Conservation (phyloP, 2,113 vertebrate genomes). For the Sylvicapra grimmia region DNA sequence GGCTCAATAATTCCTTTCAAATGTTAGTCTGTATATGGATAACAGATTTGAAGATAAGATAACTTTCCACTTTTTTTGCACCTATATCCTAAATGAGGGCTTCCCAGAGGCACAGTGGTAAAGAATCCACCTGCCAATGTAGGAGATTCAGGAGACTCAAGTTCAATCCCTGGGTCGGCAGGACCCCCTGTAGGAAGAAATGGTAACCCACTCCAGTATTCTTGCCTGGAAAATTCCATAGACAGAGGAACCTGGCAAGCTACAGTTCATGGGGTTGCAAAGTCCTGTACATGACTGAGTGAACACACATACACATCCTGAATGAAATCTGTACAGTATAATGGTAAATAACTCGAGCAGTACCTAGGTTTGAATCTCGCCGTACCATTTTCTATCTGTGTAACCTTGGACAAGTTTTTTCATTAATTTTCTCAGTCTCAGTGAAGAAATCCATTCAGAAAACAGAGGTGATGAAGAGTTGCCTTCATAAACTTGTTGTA, state of each 20-base stretch:
- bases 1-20: background rate
- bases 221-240: background rate
- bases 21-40: background rate
- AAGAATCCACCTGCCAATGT: background rate
- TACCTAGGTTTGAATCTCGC: background rate
- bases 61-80: background rate
- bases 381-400: background rate
- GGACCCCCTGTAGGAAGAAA: background rate
- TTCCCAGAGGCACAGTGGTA: background rate
- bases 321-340: background rate
- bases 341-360: background rate
- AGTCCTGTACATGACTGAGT: background rate
- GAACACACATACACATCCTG: background rate
- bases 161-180: background rate
- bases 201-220: background rate
- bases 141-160: background rate
- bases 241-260: background rate
- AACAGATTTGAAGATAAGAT: background rate
- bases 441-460: background rate
- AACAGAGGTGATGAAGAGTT: background rate
- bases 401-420: background rate
- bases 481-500: background rate
- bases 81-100: background rate
- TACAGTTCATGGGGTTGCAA: background rate
- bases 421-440: background rate